A percentile compares a stretch with the other conserved stretches of the same genome.
phyloP scores from a whole-genome alignment of 2,888 invertebrate species.

The Hetaerina titia region DNA sequence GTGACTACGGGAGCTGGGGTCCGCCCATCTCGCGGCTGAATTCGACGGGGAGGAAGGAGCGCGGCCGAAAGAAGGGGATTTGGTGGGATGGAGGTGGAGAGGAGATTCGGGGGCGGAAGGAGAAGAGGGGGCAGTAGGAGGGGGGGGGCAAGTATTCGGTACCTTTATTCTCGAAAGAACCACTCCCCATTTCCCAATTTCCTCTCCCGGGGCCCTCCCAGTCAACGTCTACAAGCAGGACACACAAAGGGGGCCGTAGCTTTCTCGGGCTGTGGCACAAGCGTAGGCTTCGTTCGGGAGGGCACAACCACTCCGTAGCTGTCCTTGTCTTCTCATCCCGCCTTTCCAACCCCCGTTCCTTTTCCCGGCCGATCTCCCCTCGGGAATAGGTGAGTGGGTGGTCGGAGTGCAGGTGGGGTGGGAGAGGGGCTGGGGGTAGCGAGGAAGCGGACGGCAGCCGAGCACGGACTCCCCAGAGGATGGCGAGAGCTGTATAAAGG shows the following conservation, averaged over 20 bases:
- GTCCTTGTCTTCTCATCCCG: not conserved
- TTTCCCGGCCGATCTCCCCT: not conserved
- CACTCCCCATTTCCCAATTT: not conserved
- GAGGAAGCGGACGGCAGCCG: not conserved
- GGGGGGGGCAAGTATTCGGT: too few relatives aligned
- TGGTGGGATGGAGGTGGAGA: not conserved
- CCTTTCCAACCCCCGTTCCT: not conserved
- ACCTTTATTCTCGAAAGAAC: too few relatives aligned
- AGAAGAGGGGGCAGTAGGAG: too few relatives aligned
- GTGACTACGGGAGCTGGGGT: not conserved
- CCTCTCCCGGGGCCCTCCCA: not conserved
- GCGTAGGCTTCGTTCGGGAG: not conserved
- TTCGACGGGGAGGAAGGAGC: not conserved
- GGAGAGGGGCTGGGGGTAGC: not conserved
- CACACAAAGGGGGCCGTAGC: not conserved
- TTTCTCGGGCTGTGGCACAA: not conserved
- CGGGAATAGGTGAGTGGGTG: too few relatives aligned
- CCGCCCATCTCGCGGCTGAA: not conserved
- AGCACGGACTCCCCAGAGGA: constrained; percentile 1
- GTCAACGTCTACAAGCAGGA: not conserved
- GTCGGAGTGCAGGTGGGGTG: not conserved
- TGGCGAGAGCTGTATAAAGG: not conserved
- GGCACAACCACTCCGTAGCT: not conserved
- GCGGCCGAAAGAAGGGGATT: not conserved
- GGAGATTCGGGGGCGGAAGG: not conserved